Conservation (phyloP, 2,888 invertebrate genomes). For the Caenorhabditis angaria region DNA sequence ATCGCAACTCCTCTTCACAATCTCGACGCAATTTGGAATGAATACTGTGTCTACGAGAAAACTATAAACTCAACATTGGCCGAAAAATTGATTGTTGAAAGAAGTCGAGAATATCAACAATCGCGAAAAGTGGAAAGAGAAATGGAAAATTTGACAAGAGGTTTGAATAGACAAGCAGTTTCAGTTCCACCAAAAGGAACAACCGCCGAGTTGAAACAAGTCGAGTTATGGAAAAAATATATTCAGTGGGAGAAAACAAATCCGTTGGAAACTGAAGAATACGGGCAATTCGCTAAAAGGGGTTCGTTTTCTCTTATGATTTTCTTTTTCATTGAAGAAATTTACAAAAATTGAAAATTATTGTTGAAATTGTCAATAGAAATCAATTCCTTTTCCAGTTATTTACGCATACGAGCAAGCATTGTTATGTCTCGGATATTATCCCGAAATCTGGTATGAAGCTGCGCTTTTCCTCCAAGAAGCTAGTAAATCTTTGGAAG, state of each 20-base stretch:
- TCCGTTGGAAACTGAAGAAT: slow-evolving; percentile 94
- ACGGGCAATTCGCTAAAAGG: slow-evolving; percentile 87
- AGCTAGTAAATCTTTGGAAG: slow-evolving; percentile 89
- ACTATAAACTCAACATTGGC: slow-evolving; percentile 88
- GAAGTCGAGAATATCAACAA: slow-evolving; percentile 85
- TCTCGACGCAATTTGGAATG: slow-evolving; percentile 91
- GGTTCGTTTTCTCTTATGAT: slow-evolving; percentile 65
- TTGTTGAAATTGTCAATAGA: slow-evolving; percentile 1
- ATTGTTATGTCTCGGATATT: slow-evolving; percentile 91
- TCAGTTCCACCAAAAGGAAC: slow-evolving; percentile 88
- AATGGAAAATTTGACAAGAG: slow-evolving; percentile 91
- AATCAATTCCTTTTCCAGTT: slow-evolving; percentile 76
- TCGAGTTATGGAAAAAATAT: slow-evolving; percentile 98
- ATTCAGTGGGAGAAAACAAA: slow-evolving; percentile 96
- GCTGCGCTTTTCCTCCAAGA: slow-evolving; percentile 95
- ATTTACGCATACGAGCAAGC: slow-evolving; percentile 99
- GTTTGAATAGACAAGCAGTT: slow-evolving; percentile 91
- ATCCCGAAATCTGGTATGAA: slow-evolving; percentile 99
- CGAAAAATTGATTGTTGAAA: slow-evolving; percentile 95
- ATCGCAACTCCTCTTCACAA: slow-evolving; percentile 96
- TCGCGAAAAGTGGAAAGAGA: slow-evolving; percentile 89
- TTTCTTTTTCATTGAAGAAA: not conserved
- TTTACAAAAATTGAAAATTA: too few species aligned
- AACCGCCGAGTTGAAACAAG: slow-evolving; percentile 74
- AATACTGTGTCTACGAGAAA: slow-evolving; percentile 92